Evolutionary conservation across 1,140 invertebrate genomes (phyloP).

Genomic region (Hestina assimilis): DNA sequence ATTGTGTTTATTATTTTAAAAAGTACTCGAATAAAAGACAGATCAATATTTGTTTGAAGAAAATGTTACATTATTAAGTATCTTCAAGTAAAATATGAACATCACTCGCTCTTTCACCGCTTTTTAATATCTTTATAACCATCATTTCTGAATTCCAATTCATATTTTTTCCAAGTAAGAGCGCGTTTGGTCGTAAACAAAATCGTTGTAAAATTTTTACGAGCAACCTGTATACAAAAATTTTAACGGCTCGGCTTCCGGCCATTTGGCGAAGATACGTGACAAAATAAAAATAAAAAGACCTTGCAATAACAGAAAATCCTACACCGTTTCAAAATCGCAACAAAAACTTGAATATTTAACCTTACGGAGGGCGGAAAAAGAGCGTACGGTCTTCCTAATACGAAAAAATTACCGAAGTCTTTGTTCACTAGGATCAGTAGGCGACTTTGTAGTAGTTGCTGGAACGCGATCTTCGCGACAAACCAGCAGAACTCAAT

Average conservation of each 20-base stretch:
- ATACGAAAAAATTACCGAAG: no score
- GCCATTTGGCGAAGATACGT: slow-evolving; percentile 2
- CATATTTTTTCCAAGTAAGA: slow-evolving; percentile 3
- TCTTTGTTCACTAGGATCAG: background rate
- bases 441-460: no score
- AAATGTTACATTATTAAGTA: no score
- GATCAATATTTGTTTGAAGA: no score
- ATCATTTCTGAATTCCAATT: slow-evolving; percentile 2
- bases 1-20: no score
- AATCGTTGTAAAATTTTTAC: slow-evolving; percentile 15
- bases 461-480: no score
- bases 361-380: background rate
- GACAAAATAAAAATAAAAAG: background rate
- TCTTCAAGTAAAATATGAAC: background rate
- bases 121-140: background rate
- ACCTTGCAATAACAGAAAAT: background rate
- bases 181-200: slow-evolving; percentile 7
- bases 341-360: background rate
- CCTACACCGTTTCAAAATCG: background rate
- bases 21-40: no score
- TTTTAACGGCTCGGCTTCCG: slow-evolving; percentile 6
- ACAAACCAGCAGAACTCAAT: no score
- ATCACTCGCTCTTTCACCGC: background rate
- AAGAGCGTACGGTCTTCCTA: background rate
- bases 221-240: slow-evolving; percentile 15